phyloP scores from a whole-genome alignment of 2,888 invertebrate genomes.

The Drosophila subsilvestris region DNA sequence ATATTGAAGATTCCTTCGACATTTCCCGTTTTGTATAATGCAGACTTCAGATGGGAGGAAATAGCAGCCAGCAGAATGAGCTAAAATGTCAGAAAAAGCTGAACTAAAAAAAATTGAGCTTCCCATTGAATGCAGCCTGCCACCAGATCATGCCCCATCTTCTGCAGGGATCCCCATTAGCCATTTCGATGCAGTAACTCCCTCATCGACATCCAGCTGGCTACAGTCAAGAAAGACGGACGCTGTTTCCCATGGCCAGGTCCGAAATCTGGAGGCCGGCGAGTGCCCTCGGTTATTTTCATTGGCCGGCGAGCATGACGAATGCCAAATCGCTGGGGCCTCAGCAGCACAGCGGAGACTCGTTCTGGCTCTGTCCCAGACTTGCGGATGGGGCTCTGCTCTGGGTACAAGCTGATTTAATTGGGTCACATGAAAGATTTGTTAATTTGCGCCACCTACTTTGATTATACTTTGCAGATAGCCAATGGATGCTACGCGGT shows the following conservation, averaged over 20 bases:
- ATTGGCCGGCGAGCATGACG: conserved; percentile 72
- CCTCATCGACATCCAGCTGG: conserved; percentile 33
- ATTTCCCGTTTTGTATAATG: too few species aligned
- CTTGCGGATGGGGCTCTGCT: not conserved
- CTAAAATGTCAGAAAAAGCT: too few species aligned
- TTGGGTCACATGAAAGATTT: conserved; percentile 78
- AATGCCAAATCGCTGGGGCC: conserved; percentile 70
- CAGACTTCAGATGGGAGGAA: too few species aligned
- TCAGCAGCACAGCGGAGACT: conserved; percentile 14
- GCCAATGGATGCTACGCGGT: conserved; percentile 41
- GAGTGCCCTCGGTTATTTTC: conserved; percentile 58
- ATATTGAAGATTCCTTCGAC: too few species aligned
- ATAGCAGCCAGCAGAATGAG: too few species aligned
- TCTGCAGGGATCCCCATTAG: conserved; percentile 25
- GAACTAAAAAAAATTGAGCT: not conserved
- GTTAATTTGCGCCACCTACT: conserved; percentile 80
- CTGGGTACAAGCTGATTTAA: conserved; percentile 67
- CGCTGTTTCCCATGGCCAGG: conserved; percentile 43
- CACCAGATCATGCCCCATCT: conserved; percentile 6
- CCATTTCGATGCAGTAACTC: conserved; percentile 37
- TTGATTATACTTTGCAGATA: conserved; percentile 72
- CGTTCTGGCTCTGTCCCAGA: not conserved
- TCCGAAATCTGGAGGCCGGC: conserved; percentile 16
- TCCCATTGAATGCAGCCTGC: not conserved
- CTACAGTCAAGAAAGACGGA: too few species aligned